phyloP scores from a whole-genome alignment of 2,113 vertebrate genomes.

The Blennius ocellaris region DNA sequence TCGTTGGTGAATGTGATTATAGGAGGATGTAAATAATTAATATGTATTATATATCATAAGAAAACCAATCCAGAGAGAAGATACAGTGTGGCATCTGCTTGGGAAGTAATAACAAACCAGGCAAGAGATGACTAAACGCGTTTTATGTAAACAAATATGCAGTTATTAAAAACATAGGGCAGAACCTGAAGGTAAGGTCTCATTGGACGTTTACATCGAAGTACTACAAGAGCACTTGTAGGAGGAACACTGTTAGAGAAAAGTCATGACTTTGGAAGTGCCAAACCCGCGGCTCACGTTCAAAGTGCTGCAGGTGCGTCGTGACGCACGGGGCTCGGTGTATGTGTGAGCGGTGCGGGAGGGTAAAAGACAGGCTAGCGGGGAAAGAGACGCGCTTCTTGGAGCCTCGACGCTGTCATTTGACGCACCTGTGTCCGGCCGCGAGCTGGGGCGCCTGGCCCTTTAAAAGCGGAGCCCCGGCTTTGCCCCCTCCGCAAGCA shows the following conservation, averaged over 20 bases:
- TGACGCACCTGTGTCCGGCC: slow-evolving; percentile 49
- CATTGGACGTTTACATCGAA: not conserved
- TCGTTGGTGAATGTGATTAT: too few relatives aligned
- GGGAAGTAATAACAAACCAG: too few relatives aligned
- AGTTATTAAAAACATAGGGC: too few relatives aligned
- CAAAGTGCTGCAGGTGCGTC: not conserved
- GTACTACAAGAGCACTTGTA: not conserved
- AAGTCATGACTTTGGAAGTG: not conserved
- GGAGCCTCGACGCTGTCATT: slow-evolving; percentile 33
- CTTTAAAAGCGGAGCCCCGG: slow-evolving; percentile 80
- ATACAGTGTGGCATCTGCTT: too few relatives aligned
- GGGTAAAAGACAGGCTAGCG: not conserved
- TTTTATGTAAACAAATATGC: too few relatives aligned
- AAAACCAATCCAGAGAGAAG: too few relatives aligned
- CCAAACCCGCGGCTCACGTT: not conserved
- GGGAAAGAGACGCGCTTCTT: too few relatives aligned
- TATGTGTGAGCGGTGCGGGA: not conserved
- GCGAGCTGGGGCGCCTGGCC: slow-evolving; percentile 69
- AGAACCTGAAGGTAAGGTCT: not conserved
- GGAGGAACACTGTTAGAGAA: not conserved
- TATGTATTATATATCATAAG: too few relatives aligned
- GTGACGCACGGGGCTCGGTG: not conserved
- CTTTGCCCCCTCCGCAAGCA: slow-evolving; percentile 47
- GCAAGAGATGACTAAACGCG: too few relatives aligned
- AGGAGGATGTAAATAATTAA: too few relatives aligned